Base-by-base conservation (phyloP, 1,140 invertebrate genomes). In the Latrodectus geometricus region DNA sequence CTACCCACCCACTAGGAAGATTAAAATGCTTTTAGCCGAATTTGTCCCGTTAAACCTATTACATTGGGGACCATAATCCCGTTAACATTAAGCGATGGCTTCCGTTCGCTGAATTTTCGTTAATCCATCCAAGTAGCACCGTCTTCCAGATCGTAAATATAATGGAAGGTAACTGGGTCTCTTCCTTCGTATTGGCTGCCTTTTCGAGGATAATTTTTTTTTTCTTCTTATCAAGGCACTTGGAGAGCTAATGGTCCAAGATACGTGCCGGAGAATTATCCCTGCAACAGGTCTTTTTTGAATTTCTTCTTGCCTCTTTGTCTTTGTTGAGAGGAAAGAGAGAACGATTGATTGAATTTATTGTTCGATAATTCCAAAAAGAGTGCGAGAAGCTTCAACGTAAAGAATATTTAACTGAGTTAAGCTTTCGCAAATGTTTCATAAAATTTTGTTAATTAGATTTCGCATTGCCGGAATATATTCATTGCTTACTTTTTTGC, bases 21-120 rank as follows among this genome's bases (percentile, higher is more conserved):
- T 84, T 84, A 84, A 84, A 84, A 84, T 84, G 82, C 82, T 84
- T 84, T 84, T 84, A 84, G 82, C 73, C 73, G 81, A 84, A 84
- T 74, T 84, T 52, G 49, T 56, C 49, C 82, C 50, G n/a, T 68
- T 84, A 84, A 84, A 84, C 82, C 82, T 50, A 84, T 84, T 84
- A 84, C 81, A 52, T 76, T 8, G 8, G 82, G 65, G 82, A 76
- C 50, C 17, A 70, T 84, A 84, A 84, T 84, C 82, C 82, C 82
- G 56, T 84, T 84, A 84, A 56, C 65, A 11, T 54, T 76, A 76
- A 84, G 61, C 82, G 73, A 66, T 79, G 77, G 23, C 48, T 73
- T 21, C 54, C 75, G 23, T 83, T 83, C 70, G 70, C 48, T 35
- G 73, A 50, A 56, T 84, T 76, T 73, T 49, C 49, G 56, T 48